These are phyloP conservation scores for Sebastes hopkinsi DNA, from an alignment of 2,797 vertebrate species.

Conservation along the genomic window DNA sequence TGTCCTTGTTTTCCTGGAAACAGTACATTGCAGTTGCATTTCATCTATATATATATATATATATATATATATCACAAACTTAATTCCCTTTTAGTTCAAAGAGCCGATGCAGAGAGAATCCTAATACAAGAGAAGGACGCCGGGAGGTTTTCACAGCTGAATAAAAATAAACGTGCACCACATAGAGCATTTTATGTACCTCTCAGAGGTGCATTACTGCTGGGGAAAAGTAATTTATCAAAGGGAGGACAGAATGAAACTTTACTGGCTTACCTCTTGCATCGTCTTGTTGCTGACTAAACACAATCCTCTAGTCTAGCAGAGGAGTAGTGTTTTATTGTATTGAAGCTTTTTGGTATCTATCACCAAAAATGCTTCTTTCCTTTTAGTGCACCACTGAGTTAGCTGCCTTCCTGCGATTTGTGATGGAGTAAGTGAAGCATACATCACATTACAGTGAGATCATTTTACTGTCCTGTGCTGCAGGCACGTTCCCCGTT, in stretches of 20 bases:
- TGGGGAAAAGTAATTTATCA: conserved; percentile 35
- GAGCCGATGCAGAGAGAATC: background rate
- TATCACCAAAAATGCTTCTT: background rate
- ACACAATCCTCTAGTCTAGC: background rate
- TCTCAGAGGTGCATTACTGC: conserved; percentile 4
- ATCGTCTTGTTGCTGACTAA: background rate
- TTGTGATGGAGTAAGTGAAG: background rate
- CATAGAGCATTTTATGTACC: background rate
- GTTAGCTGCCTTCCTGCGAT: background rate
- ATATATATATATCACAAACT: background rate
- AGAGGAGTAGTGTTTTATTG: background rate
- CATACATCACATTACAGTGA: background rate
- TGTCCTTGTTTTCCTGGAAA: background rate
- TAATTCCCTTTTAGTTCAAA: background rate
- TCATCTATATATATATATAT: background rate
- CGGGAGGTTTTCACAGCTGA: background rate
- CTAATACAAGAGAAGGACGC: background rate
- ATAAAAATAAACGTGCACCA: background rate
- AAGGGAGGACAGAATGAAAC: background rate
- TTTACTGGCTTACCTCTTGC: background rate
- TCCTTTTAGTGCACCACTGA: background rate
- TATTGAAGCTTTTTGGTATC: background rate
- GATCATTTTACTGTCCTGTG: background rate
- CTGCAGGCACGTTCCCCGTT: background rate
- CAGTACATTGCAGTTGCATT: background rate